Evolutionary conservation across 2,113 vertebrate species (phyloP).

Genomic region (Triplophysa rosa): DNA sequence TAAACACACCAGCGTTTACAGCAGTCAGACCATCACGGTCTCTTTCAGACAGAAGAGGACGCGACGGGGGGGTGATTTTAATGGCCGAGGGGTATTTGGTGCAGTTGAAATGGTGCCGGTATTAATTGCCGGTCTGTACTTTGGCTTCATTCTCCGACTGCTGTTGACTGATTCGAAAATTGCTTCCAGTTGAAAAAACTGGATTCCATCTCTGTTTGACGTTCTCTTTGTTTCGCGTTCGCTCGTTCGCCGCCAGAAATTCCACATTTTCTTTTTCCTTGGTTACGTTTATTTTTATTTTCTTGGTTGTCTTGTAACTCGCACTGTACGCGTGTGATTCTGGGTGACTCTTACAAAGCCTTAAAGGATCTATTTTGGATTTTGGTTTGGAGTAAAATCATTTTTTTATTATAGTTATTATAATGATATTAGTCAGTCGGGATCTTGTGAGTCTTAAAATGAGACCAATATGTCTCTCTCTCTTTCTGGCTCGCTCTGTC

Average conservation of each 20-base stretch:
- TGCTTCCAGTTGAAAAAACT: constrained; percentile 84
- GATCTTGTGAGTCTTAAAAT: not conserved
- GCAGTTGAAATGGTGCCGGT: constrained; percentile 25
- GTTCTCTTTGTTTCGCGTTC: constrained; percentile 4
- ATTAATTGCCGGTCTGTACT: constrained; percentile 83
- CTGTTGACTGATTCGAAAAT: constrained; percentile 85
- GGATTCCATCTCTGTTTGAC: constrained; percentile 62
- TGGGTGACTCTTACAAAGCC: not conserved
- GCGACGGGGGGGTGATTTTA: not conserved
- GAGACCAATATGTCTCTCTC: not conserved
- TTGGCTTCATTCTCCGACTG: constrained; percentile 78
- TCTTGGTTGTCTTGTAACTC: not conserved
- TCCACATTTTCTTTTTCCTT: constrained; percentile 24
- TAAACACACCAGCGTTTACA: not conserved
- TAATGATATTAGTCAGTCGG: constrained; percentile 15
- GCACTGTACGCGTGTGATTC: not conserved
- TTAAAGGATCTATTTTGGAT: constrained; percentile 25
- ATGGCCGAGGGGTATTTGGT: constrained; percentile 27
- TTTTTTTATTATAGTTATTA: constrained; percentile 35
- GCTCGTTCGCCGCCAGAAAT: constrained; percentile 11
- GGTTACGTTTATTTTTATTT: constrained; percentile 21
- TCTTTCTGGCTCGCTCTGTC: constrained; percentile 16
- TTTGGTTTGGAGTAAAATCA: constrained; percentile 13
- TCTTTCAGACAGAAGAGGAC: not conserved
- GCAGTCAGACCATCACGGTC: not conserved